Base-by-base conservation (phyloP, 2,888 invertebrate species). In the Tanaodytes sp. region DNA sequence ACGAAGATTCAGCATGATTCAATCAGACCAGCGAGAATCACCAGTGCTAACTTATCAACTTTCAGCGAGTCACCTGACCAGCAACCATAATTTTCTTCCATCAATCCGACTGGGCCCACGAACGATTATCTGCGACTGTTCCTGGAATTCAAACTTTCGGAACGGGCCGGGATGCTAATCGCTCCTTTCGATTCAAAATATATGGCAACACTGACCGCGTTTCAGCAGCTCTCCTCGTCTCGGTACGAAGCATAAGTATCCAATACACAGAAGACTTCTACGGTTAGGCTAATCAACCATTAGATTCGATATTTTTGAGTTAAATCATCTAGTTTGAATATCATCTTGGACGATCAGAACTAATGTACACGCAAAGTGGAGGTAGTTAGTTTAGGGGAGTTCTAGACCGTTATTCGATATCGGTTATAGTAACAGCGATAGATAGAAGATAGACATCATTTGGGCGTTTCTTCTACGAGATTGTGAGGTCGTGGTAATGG, bases 31-130 rank as follows among this genome's bases (percentile, higher is more conserved):
- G 40, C 54, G 59, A 61, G 49, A 66, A 65, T 46, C 46, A 55
- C 54, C 59, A 66, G 48, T 59, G 54, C 54, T 65, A 65, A 65
- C 59, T n/a, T 65, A 52, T 65, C 59, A 65, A 65, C 59, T 65
- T n/a, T n/a, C n/a, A n/a, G n/a, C n/a, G n/a, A n/a, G n/a, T n/a
- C n/a, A n/a, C n/a, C n/a, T n/a, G n/a, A n/a, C n/a, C n/a, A n/a
- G n/a, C n/a, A n/a, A n/a, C n/a, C n/a, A n/a, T n/a, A n/a, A n/a
- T n/a, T n/a, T n/a, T n/a, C n/a, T n/a, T n/a, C n/a, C n/a, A n/a
- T n/a, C n/a, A n/a, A n/a, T n/a, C n/a, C n/a, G n/a, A n/a, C n/a
- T n/a, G n/a, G n/a, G 45, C 20, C 31, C 11, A 43, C 54, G 27
- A 55, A 40, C 20, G 31, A 37, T 15, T 45, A 18, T n/a, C 36